Conservation (phyloP, 1,140 invertebrate species). For the Ceratosolen solmsi region DNA sequence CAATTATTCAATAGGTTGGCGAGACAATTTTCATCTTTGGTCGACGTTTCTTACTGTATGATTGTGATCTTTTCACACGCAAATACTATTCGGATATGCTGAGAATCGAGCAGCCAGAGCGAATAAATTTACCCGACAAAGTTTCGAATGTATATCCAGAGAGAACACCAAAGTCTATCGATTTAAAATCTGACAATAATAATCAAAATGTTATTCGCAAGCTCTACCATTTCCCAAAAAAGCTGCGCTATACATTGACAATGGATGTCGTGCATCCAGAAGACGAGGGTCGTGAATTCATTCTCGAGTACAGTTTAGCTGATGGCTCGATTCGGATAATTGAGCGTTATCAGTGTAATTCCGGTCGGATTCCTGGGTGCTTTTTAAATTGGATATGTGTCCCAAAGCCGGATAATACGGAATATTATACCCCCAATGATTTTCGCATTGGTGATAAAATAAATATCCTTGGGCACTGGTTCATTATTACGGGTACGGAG, state of each 20-base stretch:
- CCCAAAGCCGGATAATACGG: conserved; percentile 75
- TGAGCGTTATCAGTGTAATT: conserved; percentile 78
- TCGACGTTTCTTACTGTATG: conserved; percentile 82
- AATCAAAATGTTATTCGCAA: conserved; percentile 78
- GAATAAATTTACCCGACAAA: not conserved
- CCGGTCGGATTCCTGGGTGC: conserved; percentile 80
- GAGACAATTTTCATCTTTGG: conserved; percentile 80
- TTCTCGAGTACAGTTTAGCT: conserved; percentile 79
- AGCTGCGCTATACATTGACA: conserved; percentile 78
- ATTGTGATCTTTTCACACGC: conserved; percentile 87
- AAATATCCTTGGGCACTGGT: conserved; percentile 78
- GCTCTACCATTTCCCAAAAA: conserved; percentile 77
- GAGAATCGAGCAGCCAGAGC: conserved; percentile 69
- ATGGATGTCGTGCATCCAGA: conserved; percentile 81
- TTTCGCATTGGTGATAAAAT: conserved; percentile 80
- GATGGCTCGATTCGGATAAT: conserved; percentile 78
- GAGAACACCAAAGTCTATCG: too few relatives aligned
- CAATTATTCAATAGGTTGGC: conserved; percentile 74
- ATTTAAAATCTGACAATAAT: conserved; percentile 21
- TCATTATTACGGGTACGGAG: conserved; percentile 80
- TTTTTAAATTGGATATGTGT: conserved; percentile 81
- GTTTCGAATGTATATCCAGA: too few relatives aligned
- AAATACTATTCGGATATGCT: conserved; percentile 78
- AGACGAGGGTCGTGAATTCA: conserved; percentile 78
- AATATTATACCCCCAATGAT: conserved; percentile 79